phyloP scores from a whole-genome alignment of 2,797 vertebrate species.

The Lycodopsis pacificus region DNA sequence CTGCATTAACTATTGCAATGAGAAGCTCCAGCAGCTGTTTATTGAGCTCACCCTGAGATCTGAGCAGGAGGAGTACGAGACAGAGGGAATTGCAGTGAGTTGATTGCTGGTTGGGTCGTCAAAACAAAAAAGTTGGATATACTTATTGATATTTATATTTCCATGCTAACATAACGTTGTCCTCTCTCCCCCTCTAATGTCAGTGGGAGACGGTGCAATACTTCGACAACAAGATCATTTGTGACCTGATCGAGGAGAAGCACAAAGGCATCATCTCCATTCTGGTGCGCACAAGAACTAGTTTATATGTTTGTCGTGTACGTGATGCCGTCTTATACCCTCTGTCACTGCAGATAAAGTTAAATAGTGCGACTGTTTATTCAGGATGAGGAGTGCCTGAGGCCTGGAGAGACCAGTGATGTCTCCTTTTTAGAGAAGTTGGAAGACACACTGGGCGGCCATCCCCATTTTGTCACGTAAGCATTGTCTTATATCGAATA shows the following conservation, averaged over 20 bases:
- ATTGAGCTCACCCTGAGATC: slow-evolving; percentile 95
- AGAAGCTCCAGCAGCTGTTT: slow-evolving; percentile 97
- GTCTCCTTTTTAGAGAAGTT: slow-evolving; percentile 94
- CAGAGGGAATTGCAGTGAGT: slow-evolving; percentile 93
- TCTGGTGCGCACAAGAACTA: slow-evolving; percentile 82
- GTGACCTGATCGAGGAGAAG: slow-evolving; percentile 97
- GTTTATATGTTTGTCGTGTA: background rate
- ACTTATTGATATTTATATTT: slow-evolving; percentile 5
- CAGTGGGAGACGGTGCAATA: slow-evolving; percentile 98
- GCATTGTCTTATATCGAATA: slow-evolving; percentile 48
- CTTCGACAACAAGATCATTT: slow-evolving; percentile 99
- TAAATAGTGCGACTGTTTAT: slow-evolving; percentile 21
- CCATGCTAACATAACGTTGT: background rate
- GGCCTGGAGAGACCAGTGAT: slow-evolving; percentile 94
- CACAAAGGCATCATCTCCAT: slow-evolving; percentile 98
- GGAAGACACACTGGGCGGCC: slow-evolving; percentile 91
- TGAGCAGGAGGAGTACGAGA: slow-evolving; percentile 94
- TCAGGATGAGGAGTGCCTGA: slow-evolving; percentile 96
- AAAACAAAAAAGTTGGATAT: slow-evolving; percentile 8
- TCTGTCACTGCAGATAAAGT: background rate
- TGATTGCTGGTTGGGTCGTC: background rate
- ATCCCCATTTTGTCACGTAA: slow-evolving; percentile 97
- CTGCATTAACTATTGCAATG: slow-evolving; percentile 99
- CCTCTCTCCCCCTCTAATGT: slow-evolving; percentile 11
- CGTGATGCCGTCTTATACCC: background rate